Evolutionary conservation across 2,797 vertebrate species (phyloP), one percentile per base, ranked within the genome.

Genomic region (Buceros bicornis): DNA sequence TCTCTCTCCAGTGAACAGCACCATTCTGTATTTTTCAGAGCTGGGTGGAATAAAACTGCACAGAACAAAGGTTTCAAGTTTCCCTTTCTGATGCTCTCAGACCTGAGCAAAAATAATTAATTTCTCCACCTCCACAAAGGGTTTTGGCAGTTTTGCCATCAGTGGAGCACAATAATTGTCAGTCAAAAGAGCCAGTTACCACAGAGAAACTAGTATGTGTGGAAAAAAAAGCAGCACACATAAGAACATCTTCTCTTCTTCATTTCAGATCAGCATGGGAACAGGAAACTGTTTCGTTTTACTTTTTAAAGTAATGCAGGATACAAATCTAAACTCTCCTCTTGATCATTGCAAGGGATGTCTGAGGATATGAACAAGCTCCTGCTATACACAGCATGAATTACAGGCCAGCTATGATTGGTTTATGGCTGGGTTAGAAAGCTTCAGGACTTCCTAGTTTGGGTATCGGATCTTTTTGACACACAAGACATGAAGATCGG

Each of bases 21-120:
- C 94, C 81, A n/a, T 90, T 94, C 83, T 90, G 45, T 80, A 89
- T 85, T 95, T 88, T 95, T 94, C 69, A 92, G 90, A 95, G 91
- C 67, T 80, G 80, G 29, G 64, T 9, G 50, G 72, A 92, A 96
- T 90, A 92, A 96, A 95, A 94, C 88, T 26, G 56, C 78, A 69
- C 78, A 92, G 93, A 93, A 91, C 73, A 96, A 95, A 93, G 81
- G 86, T 90, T 91, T 95, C 88, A 95, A 90, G 87, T 90, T 91
- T 95, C 89, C 85, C 70, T 53, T 95, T 93, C 56, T 82, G 64
- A 90, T 73, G 48, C 29, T 93, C 12, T 74, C 81, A 95, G 86
- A 57, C 81, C 71, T 57, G 29, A 94, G 83, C 42, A 76, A 93
- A 96, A 95, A 71, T 79, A 95, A 93, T 87, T 95, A 94, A 92